phyloP scores from a whole-genome alignment of 1,140 invertebrate species.

The Cherax destructor region DNA sequence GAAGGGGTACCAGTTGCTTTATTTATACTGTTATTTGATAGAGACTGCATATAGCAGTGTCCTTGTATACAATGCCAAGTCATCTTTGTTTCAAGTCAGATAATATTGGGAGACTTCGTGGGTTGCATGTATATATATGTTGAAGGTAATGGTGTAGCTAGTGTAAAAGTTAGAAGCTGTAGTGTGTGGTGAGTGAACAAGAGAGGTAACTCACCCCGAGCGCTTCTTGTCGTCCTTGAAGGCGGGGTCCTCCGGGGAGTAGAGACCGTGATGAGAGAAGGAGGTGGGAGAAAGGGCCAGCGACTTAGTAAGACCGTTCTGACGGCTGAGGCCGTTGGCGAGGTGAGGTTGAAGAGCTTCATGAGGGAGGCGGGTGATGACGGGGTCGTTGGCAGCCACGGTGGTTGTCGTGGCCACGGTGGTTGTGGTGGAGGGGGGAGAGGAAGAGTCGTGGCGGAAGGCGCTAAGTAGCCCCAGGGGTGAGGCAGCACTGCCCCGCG shows the following conservation, averaged over 20 bases:
- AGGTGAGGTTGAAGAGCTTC: conserved; percentile 9
- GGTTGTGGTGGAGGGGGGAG: conserved; percentile 25
- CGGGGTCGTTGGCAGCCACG: background rate
- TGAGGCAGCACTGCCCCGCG: conserved; percentile 1
- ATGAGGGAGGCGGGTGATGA: background rate
- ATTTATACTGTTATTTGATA: too few species aligned
- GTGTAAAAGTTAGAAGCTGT: too few species aligned
- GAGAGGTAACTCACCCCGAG: conserved; percentile 49
- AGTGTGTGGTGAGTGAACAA: background rate
- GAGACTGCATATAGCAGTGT: too few species aligned
- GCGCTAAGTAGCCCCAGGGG: conserved; percentile 59
- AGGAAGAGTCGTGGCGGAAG: conserved; percentile 44
- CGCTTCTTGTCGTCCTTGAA: conserved; percentile 67
- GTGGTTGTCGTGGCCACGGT: background rate
- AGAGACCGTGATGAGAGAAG: conserved; percentile 40
- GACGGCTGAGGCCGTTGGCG: background rate
- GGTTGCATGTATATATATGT: too few species aligned
- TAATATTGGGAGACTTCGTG: too few species aligned
- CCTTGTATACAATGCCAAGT: too few species aligned
- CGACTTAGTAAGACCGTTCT: conserved; percentile 39
- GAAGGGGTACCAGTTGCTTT: too few species aligned
- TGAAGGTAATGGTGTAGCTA: too few species aligned
- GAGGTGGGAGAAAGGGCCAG: conserved; percentile 43
- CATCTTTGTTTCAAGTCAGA: too few species aligned
- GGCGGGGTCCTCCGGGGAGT: conserved; percentile 41